Evolutionary conservation across 2,888 invertebrate species (phyloP), one percentile per base, ranked within the genome.

Genomic region (Torymus tubicola): DNA sequence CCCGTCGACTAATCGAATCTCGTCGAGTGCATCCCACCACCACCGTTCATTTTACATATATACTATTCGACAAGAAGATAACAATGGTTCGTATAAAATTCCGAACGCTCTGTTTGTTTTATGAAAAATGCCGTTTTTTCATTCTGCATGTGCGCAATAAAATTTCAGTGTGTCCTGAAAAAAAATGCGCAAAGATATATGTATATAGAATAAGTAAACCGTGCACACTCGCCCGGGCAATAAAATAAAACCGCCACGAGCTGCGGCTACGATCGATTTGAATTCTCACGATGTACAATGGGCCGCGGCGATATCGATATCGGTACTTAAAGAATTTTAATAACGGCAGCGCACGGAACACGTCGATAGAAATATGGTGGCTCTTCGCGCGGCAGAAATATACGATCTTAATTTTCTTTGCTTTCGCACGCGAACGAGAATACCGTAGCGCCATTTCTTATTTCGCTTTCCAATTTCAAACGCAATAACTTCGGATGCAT

Each of bases 361-460:
- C 24, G 8, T 16, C 58, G 57, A 74, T 65, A 65, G 21, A 74
- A 67, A 57, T 67, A 57, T 21, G 21, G 11, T 21, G 57, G 42
- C 42, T 67, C 18, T 61, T 21, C 21, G 67, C 21, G 67, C 2
- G 65, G 42, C 42, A 42, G 42, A 42, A 42, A 74, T 67, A 74
- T 74, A 58, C 16, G 74, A 58, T 58, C 58, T 74, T 74, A 67
- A 67, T 74, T 74, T 58, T 67, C 61, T 73, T 63, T 24, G 14
- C n/a, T 53, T 53, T 55, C n/a, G 42, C 42, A 8, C 10, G 42
- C 42, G 42, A 42, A 8, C 16, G 60, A 0, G 50, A 70, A 70
- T 50, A 50, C 18, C 5, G 42, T 50, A 50, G 16, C 50, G 16
- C n/a, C 13, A 13, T 24, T 71, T 52, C 52, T 21, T 13, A 52